Evolutionary conservation across 2,113 vertebrate genomes (phyloP).

Genomic region (Cyphomyrus plagiostoma): DNA sequence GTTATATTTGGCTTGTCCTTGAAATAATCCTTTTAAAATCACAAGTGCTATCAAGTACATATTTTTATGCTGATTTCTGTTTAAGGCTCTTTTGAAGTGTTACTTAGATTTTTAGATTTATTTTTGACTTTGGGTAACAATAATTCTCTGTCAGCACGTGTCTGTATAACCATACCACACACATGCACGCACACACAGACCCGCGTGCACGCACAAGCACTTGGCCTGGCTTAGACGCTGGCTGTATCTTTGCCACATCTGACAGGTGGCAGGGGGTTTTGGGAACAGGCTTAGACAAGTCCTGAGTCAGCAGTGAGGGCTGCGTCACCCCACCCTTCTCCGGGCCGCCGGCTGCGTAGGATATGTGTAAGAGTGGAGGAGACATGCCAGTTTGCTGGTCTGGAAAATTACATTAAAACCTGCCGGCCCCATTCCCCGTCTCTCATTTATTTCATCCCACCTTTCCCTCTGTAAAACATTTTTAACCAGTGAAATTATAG

Average conservation of each 20-base stretch:
- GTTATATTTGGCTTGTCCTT: not conserved
- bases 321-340: constrained; percentile 18
- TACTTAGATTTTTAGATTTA: not conserved
- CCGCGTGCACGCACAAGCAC: not conserved
- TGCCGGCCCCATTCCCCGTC: constrained; percentile 58
- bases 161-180: not conserved
- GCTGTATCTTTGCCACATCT: not conserved
- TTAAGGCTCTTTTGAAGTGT: not conserved
- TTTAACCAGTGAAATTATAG: not conserved
- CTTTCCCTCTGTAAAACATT: not conserved
- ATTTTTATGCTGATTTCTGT: not conserved
- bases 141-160: not conserved
- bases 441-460: constrained; percentile 33
- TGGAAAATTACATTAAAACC: constrained; percentile 69
- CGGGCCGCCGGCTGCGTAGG: constrained; percentile 43
- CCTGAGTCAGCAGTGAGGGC: constrained; percentile 40
- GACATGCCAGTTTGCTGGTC: constrained; percentile 54
- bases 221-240: not conserved
- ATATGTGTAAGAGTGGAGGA: constrained; percentile 32
- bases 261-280: not conserved
- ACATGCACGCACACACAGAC: not conserved
- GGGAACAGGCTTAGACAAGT: not conserved
- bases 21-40: not conserved
- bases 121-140: not conserved
- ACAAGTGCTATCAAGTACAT: not conserved